Evolutionary conservation across 2,797 vertebrate species (phyloP), one percentile per base, ranked within the genome.

Genomic region (Serranus cabrilla): DNA sequence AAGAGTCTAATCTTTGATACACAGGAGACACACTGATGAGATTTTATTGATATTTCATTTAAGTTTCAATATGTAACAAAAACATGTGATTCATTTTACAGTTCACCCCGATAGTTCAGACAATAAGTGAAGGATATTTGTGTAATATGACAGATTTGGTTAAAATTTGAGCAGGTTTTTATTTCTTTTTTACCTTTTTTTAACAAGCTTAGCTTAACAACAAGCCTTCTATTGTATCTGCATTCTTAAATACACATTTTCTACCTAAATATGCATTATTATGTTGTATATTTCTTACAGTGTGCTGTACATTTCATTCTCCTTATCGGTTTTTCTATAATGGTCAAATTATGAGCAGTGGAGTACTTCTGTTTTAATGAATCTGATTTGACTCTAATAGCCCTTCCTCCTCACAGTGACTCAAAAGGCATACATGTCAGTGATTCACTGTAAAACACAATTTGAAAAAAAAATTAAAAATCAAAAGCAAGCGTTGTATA

Each of bases 401-500:
- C 49, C 23, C 43, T 54, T 54, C 18, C 8, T 20, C 58, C 25
- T 57, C 40, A 25, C 54, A 56, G 6, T 47, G 37, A 42, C 57
- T 52, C 42, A 42, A 63, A 73, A 51, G 21, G n/a, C 54, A 47
- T 45, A 70, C 46, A 40, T 61, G 71, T 17, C 42, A 56, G 65
- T 55, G 56, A 78, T 50, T 79, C 43, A 74, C 27, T 72, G 50
- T 65, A 72, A 82, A 90, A 76, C 12, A 56, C 43, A 27, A 43
- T 78, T 59, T 63, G 2, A 2, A 40, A 46, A 63, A 66, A 49
- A 43, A 62, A 52, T 46, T 2, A 3, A 40, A 76, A 86, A 58
- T 60, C 27, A 63, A 74, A 80, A 74, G 82, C 50, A 62, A 66
- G 49, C 45, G 77, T 74, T 52, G 76, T 76, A 51, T 82, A 67